Conservation (phyloP, 2,888 invertebrate genomes). For the Kuschelorhynchus macadamiae region DNA sequence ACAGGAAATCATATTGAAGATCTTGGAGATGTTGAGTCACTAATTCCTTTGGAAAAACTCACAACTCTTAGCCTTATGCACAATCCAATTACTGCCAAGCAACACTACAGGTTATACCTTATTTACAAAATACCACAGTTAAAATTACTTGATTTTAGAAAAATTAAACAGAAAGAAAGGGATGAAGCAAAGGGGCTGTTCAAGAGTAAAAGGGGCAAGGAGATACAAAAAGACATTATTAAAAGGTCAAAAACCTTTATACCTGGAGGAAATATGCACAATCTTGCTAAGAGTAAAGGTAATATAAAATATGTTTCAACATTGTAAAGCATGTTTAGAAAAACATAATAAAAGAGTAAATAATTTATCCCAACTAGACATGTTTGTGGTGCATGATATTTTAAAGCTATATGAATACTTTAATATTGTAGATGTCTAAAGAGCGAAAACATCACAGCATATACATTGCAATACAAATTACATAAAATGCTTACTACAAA, state of each 20-base stretch:
- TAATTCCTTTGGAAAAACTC: constrained; percentile 83
- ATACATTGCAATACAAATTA: too few relatives aligned
- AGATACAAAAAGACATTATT: constrained; percentile 88
- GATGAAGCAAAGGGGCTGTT: constrained; percentile 90
- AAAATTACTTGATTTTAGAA: constrained; percentile 93
- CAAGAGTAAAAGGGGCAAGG: constrained; percentile 94
- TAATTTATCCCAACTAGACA: too few relatives aligned
- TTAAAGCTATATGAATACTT: too few relatives aligned
- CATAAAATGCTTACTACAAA: too few relatives aligned
- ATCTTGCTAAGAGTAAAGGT: constrained; percentile 75
- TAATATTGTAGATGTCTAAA: too few relatives aligned
- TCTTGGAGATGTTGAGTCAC: constrained; percentile 92
- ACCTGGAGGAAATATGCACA: constrained; percentile 77
- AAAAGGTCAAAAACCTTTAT: constrained; percentile 90
- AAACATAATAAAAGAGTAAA: too few relatives aligned
- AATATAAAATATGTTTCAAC: too few relatives aligned
- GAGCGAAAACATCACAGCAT: too few relatives aligned
- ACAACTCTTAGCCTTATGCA: constrained; percentile 89
- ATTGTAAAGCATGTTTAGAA: too few relatives aligned
- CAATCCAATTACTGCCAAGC: constrained; percentile 96
- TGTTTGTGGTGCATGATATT: too few relatives aligned
- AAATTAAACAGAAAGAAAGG: constrained; percentile 93
- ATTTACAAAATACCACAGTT: constrained; percentile 88
- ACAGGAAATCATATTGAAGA: constrained; percentile 98
- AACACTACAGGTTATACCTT: constrained; percentile 85